Conservation (phyloP, 2,113 vertebrate genomes). For the Ifrita kowaldi region DNA sequence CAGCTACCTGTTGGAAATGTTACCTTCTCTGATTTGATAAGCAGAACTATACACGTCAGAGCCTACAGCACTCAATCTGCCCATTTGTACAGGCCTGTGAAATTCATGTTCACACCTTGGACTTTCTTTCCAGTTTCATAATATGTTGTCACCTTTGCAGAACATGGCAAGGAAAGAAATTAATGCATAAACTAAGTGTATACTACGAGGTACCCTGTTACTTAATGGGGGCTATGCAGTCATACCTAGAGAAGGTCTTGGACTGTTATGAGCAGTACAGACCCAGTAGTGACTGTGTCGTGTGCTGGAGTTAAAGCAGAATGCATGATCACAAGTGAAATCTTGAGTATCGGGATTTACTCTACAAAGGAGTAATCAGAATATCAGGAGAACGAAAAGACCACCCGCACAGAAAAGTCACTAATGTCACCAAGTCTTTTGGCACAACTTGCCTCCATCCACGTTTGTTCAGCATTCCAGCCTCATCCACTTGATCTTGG, state of each 20-base stretch:
- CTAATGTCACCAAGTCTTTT: too few relatives aligned
- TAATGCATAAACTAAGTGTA: fast-evolving
- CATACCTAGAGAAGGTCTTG: background rate
- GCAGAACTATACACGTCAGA: background rate
- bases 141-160: background rate
- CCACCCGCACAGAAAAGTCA: background rate
- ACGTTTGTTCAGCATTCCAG: background rate
- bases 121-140: background rate
- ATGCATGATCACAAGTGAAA: background rate
- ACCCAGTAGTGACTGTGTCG: background rate
- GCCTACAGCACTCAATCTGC: background rate
- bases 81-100: background rate
- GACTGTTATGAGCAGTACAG: too few relatives aligned
- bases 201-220: background rate
- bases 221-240: background rate
- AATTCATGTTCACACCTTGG: background rate
- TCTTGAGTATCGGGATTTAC: background rate
- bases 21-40: background rate
- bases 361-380: background rate
- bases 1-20: background rate
- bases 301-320: background rate
- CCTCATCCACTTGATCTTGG: background rate
- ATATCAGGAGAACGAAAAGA: background rate
- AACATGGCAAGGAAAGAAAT: background rate
- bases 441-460: background rate